phyloP scores from a whole-genome alignment of 2,797 vertebrate species.

The Bryconaethiops microstoma region DNA sequence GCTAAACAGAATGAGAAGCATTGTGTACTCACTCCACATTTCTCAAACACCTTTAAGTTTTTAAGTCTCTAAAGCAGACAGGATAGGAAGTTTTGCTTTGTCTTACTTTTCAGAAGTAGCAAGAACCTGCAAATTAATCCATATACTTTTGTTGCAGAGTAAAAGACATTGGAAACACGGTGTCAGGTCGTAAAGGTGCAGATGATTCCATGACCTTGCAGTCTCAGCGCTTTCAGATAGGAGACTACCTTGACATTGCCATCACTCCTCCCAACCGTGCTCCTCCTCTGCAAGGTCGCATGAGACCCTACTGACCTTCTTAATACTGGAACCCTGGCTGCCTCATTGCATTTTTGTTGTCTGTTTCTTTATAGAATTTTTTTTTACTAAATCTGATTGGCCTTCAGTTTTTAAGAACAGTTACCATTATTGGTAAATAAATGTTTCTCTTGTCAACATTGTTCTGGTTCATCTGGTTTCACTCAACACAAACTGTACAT shows the following conservation, averaged over 20 bases:
- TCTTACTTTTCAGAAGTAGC: not conserved
- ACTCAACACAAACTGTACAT: no score
- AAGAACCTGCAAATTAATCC: not conserved
- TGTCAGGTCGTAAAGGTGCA: slow-evolving; percentile 93
- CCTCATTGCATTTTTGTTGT: not conserved
- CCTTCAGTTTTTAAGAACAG: slow-evolving; percentile 2
- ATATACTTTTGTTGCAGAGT: slow-evolving; percentile 74
- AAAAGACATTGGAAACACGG: slow-evolving; percentile 94
- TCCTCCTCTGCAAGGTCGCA: slow-evolving; percentile 85
- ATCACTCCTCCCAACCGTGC: slow-evolving; percentile 95
- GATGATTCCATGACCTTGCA: slow-evolving; percentile 97
- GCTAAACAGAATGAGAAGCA: no score
- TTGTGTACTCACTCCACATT: no score
- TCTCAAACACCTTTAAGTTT: no score
- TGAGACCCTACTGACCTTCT: slow-evolving; percentile 88
- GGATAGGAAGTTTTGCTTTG: not conserved
- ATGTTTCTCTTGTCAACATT: slow-evolving; percentile 7
- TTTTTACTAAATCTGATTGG: not conserved
- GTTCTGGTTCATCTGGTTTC: not conserved
- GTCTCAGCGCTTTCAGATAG: slow-evolving; percentile 98
- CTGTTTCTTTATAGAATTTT: slow-evolving; percentile 5
- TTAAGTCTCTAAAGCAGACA: no score
- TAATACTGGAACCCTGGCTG: not conserved
- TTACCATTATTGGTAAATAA: slow-evolving; percentile 26
- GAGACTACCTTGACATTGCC: slow-evolving; percentile 96